These are phyloP conservation scores for Rissa tridactyla DNA, from an alignment of 2,113 vertebrate species.

Conservation along the genomic window DNA sequence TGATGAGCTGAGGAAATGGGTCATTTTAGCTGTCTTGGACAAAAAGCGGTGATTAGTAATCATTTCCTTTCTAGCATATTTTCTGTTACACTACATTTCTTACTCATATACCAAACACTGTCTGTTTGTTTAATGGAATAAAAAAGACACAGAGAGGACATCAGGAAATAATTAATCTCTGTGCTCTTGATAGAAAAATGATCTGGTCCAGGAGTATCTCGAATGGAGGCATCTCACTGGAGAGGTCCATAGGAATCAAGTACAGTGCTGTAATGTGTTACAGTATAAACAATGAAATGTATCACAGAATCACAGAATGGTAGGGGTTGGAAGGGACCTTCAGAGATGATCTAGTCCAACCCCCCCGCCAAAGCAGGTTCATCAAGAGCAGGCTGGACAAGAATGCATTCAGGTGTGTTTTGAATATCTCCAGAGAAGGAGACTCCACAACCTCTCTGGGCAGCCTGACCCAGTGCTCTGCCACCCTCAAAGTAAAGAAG, in stretches of 20 bases:
- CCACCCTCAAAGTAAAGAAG: neutral
- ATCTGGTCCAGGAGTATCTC: neutral
- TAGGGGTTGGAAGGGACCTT: neutral
- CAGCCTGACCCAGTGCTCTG: neutral
- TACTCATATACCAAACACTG: constrained; percentile 56
- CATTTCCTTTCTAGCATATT: constrained; percentile 50
- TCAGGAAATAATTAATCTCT: constrained; percentile 34
- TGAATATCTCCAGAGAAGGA: neutral
- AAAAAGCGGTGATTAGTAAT: constrained; percentile 49
- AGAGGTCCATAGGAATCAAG: neutral
- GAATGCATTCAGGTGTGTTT: no score
- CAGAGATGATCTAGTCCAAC: neutral
- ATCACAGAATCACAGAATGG: neutral
- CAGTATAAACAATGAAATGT: neutral
- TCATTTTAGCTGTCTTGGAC: constrained; percentile 29
- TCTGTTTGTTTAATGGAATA: constrained; percentile 43
- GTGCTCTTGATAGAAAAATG: neutral
- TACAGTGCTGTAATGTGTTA: neutral
- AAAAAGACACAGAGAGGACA: constrained; percentile 20
- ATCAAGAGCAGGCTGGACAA: neutral
- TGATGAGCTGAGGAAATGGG: constrained; percentile 45
- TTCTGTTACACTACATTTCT: constrained; percentile 58
- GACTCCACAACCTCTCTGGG: neutral
- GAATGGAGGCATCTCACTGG: neutral
- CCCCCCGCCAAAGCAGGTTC: neutral